Percentiles rank a stretch among this genome's conserved stretches.
phyloP scores from a whole-genome alignment of 2,113 vertebrate genomes.

The Neomonachus schauinslandi region DNA sequence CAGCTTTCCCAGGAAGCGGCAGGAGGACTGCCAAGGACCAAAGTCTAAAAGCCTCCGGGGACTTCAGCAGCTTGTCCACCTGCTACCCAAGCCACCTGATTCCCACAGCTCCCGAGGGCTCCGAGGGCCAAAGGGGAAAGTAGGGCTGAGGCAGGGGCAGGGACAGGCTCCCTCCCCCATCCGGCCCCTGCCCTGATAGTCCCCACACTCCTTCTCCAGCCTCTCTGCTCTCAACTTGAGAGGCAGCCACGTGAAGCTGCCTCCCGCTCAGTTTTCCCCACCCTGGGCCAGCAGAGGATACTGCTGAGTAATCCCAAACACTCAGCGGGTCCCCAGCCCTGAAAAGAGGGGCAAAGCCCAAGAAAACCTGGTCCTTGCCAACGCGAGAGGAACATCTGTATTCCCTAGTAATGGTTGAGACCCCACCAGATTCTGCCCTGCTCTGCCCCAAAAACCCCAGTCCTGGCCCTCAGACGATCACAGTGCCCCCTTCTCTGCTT shows the following conservation, averaged over 20 bases:
- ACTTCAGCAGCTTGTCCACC: conserved; percentile 61
- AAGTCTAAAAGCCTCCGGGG: conserved; percentile 60
- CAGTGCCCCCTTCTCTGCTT: conserved; percentile 43
- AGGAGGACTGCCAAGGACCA: conserved; percentile 52
- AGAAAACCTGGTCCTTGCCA: conserved; percentile 15
- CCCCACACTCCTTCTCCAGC: background rate
- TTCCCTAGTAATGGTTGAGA: background rate
- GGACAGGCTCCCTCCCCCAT: background rate
- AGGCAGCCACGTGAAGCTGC: background rate
- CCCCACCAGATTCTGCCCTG: background rate
- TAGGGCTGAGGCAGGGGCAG: background rate
- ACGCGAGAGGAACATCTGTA: background rate
- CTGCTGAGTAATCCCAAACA: conserved; percentile 80
- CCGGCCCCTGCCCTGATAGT: background rate
- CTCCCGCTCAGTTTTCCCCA: background rate
- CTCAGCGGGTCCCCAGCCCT: background rate
- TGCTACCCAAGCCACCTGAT: conserved; percentile 56
- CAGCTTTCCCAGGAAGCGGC: conserved; percentile 72
- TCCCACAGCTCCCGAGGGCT: background rate
- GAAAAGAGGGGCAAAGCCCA: conserved; percentile 26
- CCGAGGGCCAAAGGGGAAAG: background rate
- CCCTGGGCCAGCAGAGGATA: conserved; percentile 55
- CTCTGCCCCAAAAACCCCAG: background rate
- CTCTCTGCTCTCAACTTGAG: background rate
- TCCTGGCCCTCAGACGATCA: background rate